Base-by-base conservation (phyloP, 2,888 invertebrate species). In the Mythimna lalbum region DNA sequence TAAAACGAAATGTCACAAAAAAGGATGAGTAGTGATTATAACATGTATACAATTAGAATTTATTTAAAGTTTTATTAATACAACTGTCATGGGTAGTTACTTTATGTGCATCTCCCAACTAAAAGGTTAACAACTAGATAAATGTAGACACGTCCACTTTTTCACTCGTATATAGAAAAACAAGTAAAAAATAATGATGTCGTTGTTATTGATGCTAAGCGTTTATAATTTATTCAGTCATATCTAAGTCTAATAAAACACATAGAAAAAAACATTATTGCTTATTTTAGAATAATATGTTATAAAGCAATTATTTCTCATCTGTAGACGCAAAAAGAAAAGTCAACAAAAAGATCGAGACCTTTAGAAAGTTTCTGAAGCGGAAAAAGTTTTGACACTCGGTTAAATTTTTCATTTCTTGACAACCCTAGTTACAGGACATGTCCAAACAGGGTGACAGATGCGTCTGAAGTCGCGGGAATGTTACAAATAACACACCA, bases 361-460 rank as follows among this genome's bases (percentile, higher is more conserved):
- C 19, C 19, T n/a, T 57, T 57, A 33, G 23, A 39, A 27, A 2
- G 9, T 23, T 10, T 23, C 39, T 12, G 33, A 63, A 17, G 4
- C n/a, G 12, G 27, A 21, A 43, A 31, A 21, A 10, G 4, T 33
- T 23, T 5, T n/a, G 7, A 17, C 1, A 2, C 21, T 57, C 1
- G 4, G 47, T 57, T 19, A 19, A 19, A 31, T 10, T 21, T n/a
- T 43, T 12, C n/a, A 23, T 31, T 19, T 47, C 31, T 53, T 50
- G 52, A 47, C 62, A 63, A n/a, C 66, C 66, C 66, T 78, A 50
- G 14, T 39, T 33, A 43, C 23, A 49, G 53, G 63, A 73, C 63
- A 65, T 74, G 68, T 76, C 73, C 71, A 63, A 71, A 73, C 71
- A 64, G 49, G 47, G 60, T 70, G 69, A 69, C 79, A 81, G 67